phyloP scores from a whole-genome alignment of 2,113 vertebrate genomes.

The Nyctereutes procyonoides region DNA sequence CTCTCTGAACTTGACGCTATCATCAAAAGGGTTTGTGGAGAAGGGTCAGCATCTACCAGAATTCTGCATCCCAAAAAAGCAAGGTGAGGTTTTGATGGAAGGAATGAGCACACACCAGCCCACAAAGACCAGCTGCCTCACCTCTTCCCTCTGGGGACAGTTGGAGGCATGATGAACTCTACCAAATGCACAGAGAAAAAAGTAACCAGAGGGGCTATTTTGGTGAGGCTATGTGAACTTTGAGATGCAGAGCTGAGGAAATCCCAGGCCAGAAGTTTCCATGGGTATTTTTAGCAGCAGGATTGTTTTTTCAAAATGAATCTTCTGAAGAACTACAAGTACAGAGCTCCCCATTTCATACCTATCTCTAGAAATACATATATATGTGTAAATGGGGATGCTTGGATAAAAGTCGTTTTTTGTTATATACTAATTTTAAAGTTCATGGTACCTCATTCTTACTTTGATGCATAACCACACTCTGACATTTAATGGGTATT shows the following conservation, averaged over 20 bases:
- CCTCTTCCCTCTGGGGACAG: background rate
- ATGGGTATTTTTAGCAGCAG: conserved; percentile 52
- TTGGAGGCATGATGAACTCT: background rate
- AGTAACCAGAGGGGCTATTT: conserved; percentile 1
- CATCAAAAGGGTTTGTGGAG: background rate
- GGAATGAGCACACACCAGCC: background rate
- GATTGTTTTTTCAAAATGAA: background rate
- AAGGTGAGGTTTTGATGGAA: background rate
- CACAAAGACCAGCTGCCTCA: background rate
- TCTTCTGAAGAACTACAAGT: background rate
- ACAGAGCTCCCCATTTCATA: background rate
- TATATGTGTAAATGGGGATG: rapidly evolving
- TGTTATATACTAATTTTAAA: background rate
- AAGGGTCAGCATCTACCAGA: background rate
- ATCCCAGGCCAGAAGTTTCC: conserved; percentile 64
- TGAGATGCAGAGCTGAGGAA: background rate
- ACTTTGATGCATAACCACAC: background rate
- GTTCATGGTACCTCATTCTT: background rate
- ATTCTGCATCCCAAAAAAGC: background rate
- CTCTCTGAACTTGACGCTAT: background rate
- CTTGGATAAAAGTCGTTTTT: background rate
- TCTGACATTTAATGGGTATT: background rate
- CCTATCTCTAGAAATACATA: background rate
- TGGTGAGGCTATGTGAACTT: background rate
- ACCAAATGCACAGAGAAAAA: background rate